phyloP scores from a whole-genome alignment of 1,140 invertebrate species.

The Zeugodacus cucurbitae region DNA sequence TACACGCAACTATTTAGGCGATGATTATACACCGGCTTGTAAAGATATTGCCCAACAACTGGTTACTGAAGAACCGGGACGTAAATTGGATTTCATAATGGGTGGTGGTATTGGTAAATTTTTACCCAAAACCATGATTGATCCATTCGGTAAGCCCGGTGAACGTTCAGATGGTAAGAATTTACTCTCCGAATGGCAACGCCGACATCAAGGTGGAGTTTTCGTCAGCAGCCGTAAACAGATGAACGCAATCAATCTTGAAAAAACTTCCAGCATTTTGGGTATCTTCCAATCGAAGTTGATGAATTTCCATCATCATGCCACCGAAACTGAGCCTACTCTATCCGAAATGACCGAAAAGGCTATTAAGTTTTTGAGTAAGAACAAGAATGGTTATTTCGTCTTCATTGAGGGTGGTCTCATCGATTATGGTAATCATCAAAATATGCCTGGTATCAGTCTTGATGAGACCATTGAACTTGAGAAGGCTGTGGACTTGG shows the following conservation, averaged over 20 bases:
- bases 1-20: slow-evolving; percentile 63
- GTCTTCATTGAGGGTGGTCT: slow-evolving; percentile 75
- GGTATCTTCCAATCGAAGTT: slow-evolving; percentile 68
- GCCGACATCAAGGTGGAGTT: slow-evolving; percentile 54
- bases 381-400: slow-evolving; percentile 75
- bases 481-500: slow-evolving; percentile 73
- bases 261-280: slow-evolving; percentile 57
- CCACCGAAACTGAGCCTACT: slow-evolving; percentile 73
- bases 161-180: slow-evolving; percentile 68
- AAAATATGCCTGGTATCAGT: slow-evolving; percentile 71
- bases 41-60: slow-evolving; percentile 73
- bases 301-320: slow-evolving; percentile 69
- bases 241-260: slow-evolving; percentile 58
- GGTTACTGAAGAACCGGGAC: slow-evolving; percentile 71
- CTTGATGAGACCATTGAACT: slow-evolving; percentile 77
- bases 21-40: slow-evolving; percentile 62
- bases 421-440: slow-evolving; percentile 80
- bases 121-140: slow-evolving; percentile 66
- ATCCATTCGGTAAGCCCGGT: slow-evolving; percentile 68
- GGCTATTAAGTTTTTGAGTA: slow-evolving; percentile 77
- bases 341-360: slow-evolving; percentile 80
- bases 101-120: slow-evolving; percentile 77
- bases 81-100: slow-evolving; percentile 73
- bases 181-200: slow-evolving; percentile 69
- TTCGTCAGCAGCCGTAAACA: slow-evolving; percentile 74